Evolutionary conservation across 1,140 invertebrate species (phyloP).

Genomic region (Lutraria rhynchaena): DNA sequence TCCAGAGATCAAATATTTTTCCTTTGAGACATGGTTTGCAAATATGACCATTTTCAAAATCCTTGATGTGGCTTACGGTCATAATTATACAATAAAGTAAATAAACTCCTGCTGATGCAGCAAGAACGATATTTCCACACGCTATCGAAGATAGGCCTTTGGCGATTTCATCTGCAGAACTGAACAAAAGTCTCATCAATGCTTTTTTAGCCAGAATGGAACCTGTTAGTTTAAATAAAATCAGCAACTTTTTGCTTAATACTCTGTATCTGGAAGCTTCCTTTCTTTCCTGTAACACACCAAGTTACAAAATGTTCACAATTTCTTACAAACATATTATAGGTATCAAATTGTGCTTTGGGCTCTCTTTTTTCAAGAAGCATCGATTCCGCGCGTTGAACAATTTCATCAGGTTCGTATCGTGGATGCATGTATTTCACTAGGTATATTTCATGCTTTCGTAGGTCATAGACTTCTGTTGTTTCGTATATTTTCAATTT

Average conservation of each 20-base stretch:
- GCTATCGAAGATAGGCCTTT: neutral
- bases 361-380: neutral
- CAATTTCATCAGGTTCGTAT: slow-evolving; percentile 12
- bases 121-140: slow-evolving; percentile 8
- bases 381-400: slow-evolving; percentile 35
- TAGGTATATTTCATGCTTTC: slow-evolving; percentile 33
- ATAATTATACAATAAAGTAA: slow-evolving; percentile 36
- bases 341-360: neutral
- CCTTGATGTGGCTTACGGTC: neutral
- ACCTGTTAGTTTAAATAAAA: neutral
- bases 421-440: slow-evolving; percentile 16
- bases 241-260: neutral
- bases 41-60: slow-evolving; percentile 5
- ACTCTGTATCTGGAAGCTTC: slow-evolving; percentile 40
- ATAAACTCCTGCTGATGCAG: neutral
- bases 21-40: slow-evolving; percentile 33
- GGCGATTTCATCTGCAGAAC: slow-evolving; percentile 35
- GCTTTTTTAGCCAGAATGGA: slow-evolving; percentile 1
- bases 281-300: slow-evolving; percentile 35
- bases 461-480: slow-evolving; percentile 6
- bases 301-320: slow-evolving; percentile 55
- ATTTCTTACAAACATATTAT: slow-evolving; percentile 20
- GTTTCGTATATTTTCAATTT: slow-evolving; percentile 11
- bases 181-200: slow-evolving; percentile 1
- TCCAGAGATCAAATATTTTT: slow-evolving; percentile 28